Percentiles rank a stretch among this genome's conserved stretches.
Evolutionary conservation across 2,113 vertebrate genomes (phyloP).

Genomic region (Murina feae): DNA sequence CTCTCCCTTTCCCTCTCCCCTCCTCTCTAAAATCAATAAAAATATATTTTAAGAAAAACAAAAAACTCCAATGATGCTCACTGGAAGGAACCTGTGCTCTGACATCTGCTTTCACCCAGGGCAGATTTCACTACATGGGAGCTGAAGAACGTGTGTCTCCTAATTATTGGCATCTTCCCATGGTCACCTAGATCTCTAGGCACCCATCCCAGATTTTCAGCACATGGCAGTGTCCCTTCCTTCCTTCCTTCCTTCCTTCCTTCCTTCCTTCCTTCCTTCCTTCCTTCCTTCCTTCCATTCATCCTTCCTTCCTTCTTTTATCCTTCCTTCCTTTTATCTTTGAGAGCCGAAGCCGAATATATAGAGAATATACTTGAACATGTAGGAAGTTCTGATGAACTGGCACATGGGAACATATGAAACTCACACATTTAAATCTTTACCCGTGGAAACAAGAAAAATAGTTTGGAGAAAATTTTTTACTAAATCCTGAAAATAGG

Average conservation of each 20-base stretch:
- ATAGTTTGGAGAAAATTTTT: not conserved
- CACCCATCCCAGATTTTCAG: slow-evolving; percentile 41
- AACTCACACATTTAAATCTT: not conserved
- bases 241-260: too few species aligned
- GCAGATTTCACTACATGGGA: not conserved
- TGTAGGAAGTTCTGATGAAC: not conserved
- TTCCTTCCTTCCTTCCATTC: too few species aligned
- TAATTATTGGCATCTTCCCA: not conserved
- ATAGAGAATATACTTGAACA: not conserved
- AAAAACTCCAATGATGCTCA: not conserved
- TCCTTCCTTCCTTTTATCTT: not conserved
- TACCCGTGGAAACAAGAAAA: not conserved
- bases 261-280: too few species aligned
- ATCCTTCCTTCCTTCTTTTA: not conserved
- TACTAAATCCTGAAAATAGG: not conserved
- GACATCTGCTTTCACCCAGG: not conserved
- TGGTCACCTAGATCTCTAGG: not conserved
- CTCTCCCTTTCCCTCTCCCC: too few species aligned
- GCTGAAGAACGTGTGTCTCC: not conserved
- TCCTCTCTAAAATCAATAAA: too few species aligned
- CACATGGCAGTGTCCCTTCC: not conserved
- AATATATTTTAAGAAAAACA: too few species aligned
- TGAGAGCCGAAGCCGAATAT: not conserved
- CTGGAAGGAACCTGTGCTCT: not conserved
- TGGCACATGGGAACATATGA: not conserved